phyloP scores from a whole-genome alignment of 2,113 vertebrate genomes.

The Sterna hirundo region DNA sequence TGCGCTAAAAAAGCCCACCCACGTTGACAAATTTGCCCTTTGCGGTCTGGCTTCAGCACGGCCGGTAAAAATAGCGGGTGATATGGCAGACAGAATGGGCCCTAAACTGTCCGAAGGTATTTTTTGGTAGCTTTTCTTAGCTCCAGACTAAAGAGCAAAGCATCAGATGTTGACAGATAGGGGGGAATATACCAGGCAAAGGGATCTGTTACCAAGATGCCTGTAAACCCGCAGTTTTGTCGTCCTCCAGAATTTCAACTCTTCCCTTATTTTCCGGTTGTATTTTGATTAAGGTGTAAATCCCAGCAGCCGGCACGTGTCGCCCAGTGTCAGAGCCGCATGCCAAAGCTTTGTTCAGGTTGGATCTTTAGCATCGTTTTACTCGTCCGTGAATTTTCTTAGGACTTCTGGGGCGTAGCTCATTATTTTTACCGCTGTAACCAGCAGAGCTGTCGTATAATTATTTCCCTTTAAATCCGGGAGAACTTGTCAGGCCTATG shows the following conservation, averaged over 20 bases:
- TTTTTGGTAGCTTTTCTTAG: conserved; percentile 60
- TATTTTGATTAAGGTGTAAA: neutral
- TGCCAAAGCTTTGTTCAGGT: neutral
- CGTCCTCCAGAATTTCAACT: neutral
- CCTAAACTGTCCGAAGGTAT: neutral
- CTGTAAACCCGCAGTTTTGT: neutral
- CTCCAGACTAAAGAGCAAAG: conserved; percentile 44
- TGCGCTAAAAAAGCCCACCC: conserved; percentile 25
- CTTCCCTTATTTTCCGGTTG: neutral
- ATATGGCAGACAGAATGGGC: conserved; percentile 29
- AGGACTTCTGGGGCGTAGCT: neutral
- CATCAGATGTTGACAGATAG: conserved; percentile 36
- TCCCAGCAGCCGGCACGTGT: neutral
- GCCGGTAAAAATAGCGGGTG: conserved; percentile 35
- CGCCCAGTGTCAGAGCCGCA: neutral
- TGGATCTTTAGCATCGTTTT: neutral
- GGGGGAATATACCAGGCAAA: neutral
- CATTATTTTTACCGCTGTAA: neutral
- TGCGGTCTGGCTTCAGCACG: neutral
- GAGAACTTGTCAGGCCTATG: neutral
- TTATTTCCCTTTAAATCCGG: neutral
- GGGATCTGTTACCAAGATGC: neutral
- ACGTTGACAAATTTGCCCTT: conserved; percentile 34
- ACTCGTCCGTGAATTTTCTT: neutral
- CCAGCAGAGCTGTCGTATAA: neutral